Conservation (phyloP, 2,888 invertebrate species). For the Sarcophaga subvicina region DNA sequence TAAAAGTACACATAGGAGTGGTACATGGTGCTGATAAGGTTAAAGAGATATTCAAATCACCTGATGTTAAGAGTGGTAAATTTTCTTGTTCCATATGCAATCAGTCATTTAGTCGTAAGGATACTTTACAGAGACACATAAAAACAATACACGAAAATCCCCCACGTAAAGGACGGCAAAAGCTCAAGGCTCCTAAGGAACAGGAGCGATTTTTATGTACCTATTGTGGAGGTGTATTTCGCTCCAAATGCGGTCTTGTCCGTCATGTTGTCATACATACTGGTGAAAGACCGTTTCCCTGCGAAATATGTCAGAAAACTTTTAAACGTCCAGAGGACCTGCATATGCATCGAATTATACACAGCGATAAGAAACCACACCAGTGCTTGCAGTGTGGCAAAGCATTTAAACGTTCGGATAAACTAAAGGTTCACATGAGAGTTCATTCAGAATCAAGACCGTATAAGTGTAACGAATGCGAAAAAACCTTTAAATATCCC, state of each 20-base stretch:
- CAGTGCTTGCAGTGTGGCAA: conserved; percentile 74
- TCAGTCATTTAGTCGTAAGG: conserved; percentile 56
- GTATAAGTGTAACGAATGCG: conserved; percentile 85
- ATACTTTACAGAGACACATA: conserved; percentile 61
- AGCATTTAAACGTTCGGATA: conserved; percentile 75
- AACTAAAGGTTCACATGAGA: conserved; percentile 73
- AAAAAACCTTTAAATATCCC: conserved; percentile 85
- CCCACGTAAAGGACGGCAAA: conserved; percentile 44
- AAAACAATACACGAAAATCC: conserved; percentile 62
- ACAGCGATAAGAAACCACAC: conserved; percentile 73
- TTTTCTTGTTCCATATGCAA: conserved; percentile 61
- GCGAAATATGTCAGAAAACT: conserved; percentile 77
- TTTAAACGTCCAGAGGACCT: conserved; percentile 86
- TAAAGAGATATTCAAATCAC: conserved; percentile 55
- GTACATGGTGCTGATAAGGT: conserved; percentile 61
- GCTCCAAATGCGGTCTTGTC: conserved; percentile 56
- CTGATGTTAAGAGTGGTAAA: conserved; percentile 45
- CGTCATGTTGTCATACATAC: conserved; percentile 83
- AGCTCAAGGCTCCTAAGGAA: conserved; percentile 38
- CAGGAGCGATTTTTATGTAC: conserved; percentile 61
- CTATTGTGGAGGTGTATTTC: conserved; percentile 59
- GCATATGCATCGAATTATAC: conserved; percentile 85
- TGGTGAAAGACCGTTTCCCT: conserved; percentile 80
- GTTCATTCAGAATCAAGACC: conserved; percentile 75
- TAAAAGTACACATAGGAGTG: conserved; percentile 63